Evolutionary conservation across 2,113 vertebrate genomes (phyloP), one percentile per base, ranked within the genome.

Genomic region (Choloepus hoffmanni): DNA sequence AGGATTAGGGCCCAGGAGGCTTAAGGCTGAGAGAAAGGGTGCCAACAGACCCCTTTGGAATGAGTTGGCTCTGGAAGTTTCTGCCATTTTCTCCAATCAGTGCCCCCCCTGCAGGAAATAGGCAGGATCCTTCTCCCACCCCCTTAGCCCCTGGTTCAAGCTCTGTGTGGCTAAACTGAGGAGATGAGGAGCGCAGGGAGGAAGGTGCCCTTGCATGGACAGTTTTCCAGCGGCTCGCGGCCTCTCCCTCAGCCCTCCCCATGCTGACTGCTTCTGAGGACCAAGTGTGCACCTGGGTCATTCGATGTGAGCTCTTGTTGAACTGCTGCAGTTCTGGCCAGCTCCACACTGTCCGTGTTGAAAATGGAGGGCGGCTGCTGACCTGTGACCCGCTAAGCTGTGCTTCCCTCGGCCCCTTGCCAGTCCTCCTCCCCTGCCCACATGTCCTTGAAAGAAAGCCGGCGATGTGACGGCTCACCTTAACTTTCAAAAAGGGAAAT

Each of bases 261-360:
- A 36, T 36, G 81, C 90, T 87, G 95, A 62, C 6, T 0, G 92
- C 73, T 93, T 98, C 97, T 96, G 97, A 89, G 96, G 95, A 95
- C 92, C 48, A 90, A 95, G 92, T 91, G 45, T 95, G 97, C 90
- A 85, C 53, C 60, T 81, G 74, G 84, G 24, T 2, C 45, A 77
- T 89, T 4, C 10, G 4, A 2, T 12, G 53, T 2, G 15, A 28
- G 63, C n/a, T 28, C 82, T 50, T 2, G 16, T 55, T 0, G 79
- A 78, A 83, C 65, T 62, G 96, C 96, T 96, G 0, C 10, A 2
- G 9, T 87, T 89, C 70, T 70, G 89, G 94, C 98, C 92, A 3
- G 89, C 3, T 24, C 43, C 50, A 12, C 40, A 28, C 72, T 82
- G 28, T 28, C 63, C 14, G 0, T 4, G 72, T 7, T 10, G 50